Evolutionary conservation across 2,888 invertebrate species (phyloP).

Genomic region (Ichneumoninae sp.): DNA sequence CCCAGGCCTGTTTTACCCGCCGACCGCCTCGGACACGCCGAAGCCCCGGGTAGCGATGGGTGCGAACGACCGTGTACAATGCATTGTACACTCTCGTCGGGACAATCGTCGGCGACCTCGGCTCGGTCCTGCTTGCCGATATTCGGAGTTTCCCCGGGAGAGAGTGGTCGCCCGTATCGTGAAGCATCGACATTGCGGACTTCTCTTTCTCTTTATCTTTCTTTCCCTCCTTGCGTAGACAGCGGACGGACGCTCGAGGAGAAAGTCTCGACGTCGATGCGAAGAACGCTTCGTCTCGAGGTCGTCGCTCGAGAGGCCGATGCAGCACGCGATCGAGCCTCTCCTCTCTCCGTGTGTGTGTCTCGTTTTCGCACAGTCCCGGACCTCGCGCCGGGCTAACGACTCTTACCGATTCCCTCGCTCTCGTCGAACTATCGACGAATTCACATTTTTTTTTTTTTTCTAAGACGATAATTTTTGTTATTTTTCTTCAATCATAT

Average conservation of each 20-base stretch:
- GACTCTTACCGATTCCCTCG: neutral
- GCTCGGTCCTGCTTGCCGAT: constrained; percentile 22
- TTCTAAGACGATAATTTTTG: neutral
- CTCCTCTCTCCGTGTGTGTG: constrained; percentile 15
- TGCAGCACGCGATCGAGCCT: constrained; percentile 58
- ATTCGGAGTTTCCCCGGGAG: constrained; percentile 42
- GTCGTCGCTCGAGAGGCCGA: constrained; percentile 61
- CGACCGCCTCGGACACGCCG: neutral
- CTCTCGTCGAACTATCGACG: neutral
- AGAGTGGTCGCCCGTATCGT: neutral
- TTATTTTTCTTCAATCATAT: neutral
- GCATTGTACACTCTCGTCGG: constrained; percentile 13
- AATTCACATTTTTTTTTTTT: neutral
- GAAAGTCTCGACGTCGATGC: constrained; percentile 55
- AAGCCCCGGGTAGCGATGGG: constrained; percentile 25
- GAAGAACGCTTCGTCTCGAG: constrained; percentile 62
- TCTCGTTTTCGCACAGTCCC: neutral
- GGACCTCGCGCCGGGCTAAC: neutral
- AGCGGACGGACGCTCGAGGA: constrained; percentile 45
- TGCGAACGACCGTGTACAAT: constrained; percentile 22
- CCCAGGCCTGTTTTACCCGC: neutral
- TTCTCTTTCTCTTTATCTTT: neutral
- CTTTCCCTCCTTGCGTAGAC: constrained; percentile 18
- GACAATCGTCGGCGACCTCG: constrained; percentile 46
- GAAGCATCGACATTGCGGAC: constrained; percentile 28